phyloP scores from a whole-genome alignment of 2,888 invertebrate species.

The Trachelus troglodyta region DNA sequence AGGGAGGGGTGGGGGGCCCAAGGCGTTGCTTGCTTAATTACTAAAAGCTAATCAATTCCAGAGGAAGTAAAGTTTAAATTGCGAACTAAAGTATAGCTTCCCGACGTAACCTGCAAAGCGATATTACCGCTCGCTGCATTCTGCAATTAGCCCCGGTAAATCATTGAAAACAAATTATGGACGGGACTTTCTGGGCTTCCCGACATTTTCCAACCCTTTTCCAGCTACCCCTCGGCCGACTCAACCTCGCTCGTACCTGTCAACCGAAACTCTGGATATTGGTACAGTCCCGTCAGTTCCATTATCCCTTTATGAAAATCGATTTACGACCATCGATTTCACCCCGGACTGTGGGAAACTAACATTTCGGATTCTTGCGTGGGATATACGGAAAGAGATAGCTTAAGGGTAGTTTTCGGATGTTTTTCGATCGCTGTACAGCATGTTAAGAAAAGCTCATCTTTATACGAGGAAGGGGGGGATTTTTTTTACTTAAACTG shows the following conservation, averaged over 20 bases:
- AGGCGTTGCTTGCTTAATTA: slow-evolving; percentile 66
- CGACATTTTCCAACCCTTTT: slow-evolving; percentile 1
- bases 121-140: slow-evolving; percentile 57
- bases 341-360: no score
- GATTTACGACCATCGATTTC: no score
- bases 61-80: slow-evolving; percentile 67
- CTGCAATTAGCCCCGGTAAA: slow-evolving; percentile 66
- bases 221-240: slow-evolving; percentile 11
- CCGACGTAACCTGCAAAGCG: slow-evolving; percentile 48
- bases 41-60: slow-evolving; percentile 67
- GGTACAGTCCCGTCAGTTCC: background rate
- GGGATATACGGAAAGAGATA: no score
- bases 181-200: slow-evolving; percentile 32
- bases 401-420: no score
- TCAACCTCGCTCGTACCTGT: slow-evolving; percentile 23
- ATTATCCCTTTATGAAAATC: no score
- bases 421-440: no score
- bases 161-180: slow-evolving; percentile 66
- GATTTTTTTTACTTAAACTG: no score
- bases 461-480: no score
- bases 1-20: slow-evolving; percentile 42
- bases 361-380: no score
- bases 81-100: slow-evolving; percentile 67
- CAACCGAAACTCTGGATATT: slow-evolving; percentile 3
- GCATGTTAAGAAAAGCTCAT: no score